Evolutionary conservation across 2,888 invertebrate genomes (phyloP).

Genomic region (Drosophila affinis): DNA sequence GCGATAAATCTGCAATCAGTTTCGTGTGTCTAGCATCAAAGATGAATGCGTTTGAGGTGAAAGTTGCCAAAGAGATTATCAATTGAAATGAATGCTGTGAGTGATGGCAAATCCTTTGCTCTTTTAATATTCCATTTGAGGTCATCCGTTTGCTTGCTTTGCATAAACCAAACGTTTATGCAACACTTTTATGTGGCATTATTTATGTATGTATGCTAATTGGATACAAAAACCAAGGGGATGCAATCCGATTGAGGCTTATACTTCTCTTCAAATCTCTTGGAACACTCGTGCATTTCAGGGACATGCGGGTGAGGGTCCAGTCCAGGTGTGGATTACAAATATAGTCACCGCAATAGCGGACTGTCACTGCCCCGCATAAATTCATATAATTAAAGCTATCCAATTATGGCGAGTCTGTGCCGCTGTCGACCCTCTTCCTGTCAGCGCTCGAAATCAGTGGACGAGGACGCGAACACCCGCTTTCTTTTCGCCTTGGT

Average conservation of each 20-base stretch:
- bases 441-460: conserved; percentile 65
- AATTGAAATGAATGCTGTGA: conserved; percentile 1
- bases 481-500: conserved; percentile 41
- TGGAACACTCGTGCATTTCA: neutral
- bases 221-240: conserved; percentile 27
- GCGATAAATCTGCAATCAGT: conserved; percentile 40
- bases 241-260: conserved; percentile 1
- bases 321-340: conserved; percentile 17
- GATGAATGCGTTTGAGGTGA: conserved; percentile 23
- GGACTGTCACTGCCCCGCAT: conserved; percentile 30
- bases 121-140: conserved; percentile 43
- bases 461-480: conserved; percentile 15
- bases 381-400: conserved; percentile 73
- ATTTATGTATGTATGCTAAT: conserved; percentile 32
- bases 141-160: conserved; percentile 20
- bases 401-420: conserved; percentile 63
- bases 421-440: conserved; percentile 37
- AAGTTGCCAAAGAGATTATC: conserved; percentile 28
- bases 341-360: conserved; percentile 18
- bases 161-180: conserved; percentile 4
- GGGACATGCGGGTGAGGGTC: too few relatives aligned
- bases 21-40: conserved; percentile 5
- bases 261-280: neutral
- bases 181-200: conserved; percentile 14
- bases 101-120: conserved; percentile 13